Conservation (phyloP, 37 sponge, comb jelly and placozoan genomes). For the Hormiphora californensis region DNA sequence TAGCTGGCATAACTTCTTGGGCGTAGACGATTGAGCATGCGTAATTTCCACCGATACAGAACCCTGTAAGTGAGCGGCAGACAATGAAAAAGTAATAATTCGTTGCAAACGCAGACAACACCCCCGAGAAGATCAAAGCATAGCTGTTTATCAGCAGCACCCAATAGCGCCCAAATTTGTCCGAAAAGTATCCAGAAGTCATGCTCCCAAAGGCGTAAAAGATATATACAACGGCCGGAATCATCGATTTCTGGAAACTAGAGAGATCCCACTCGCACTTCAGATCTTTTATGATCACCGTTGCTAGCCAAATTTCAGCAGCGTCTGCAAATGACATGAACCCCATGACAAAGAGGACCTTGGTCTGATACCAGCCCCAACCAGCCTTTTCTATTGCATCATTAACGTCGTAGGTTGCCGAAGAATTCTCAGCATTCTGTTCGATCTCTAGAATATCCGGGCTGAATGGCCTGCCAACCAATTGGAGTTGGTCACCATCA, state of each 20-base stretch:
- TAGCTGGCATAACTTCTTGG: neutral
- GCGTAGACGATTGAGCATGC: conserved; percentile 39
- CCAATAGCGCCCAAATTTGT: neutral
- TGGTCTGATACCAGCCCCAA: conserved; percentile 1
- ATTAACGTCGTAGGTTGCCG: too few species aligned
- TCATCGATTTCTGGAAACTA: neutral
- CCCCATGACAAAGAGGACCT: conserved; percentile 20
- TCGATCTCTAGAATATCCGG: too few species aligned
- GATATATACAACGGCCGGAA: conserved; percentile 24
- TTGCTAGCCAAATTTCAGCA: conserved; percentile 45
- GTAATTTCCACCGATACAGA: conserved; percentile 32
- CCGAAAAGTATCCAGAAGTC: neutral
- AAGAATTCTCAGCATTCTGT: too few species aligned
- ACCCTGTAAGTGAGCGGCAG: conserved; percentile 1
- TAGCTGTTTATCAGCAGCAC: conserved; percentile 15
- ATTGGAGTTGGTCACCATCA: too few species aligned
- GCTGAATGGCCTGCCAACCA: too few species aligned
- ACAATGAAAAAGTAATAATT: conserved; percentile 1
- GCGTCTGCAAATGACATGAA: conserved; percentile 53
- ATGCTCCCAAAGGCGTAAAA: conserved; percentile 22
- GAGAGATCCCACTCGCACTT: conserved; percentile 34
- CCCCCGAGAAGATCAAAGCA: neutral
- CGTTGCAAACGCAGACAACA: conserved; percentile 24
- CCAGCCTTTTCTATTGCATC: conserved; percentile 8
- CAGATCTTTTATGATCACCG: conserved; percentile 13